Percentiles rank a stretch among this genome's conserved stretches.
These are phyloP conservation scores for Latrodectus hesperus DNA, from an alignment of 2,888 invertebrate genomes.

Conservation along the genomic window DNA sequence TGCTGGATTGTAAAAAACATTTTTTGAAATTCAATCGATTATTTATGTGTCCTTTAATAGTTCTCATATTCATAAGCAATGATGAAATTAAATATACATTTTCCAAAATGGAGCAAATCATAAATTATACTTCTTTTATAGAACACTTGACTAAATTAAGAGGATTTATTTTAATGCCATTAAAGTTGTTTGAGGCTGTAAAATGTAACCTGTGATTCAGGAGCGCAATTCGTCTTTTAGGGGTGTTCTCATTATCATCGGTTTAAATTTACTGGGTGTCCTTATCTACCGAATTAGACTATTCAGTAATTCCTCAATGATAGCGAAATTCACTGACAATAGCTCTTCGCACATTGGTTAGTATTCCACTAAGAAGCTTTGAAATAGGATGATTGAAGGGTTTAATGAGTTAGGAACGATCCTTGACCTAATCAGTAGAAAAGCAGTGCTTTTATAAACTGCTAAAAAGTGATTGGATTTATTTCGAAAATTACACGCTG, in stretches of 20 bases:
- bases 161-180: slow-evolving; percentile 45
- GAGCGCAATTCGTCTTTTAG: slow-evolving; percentile 47
- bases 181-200: slow-evolving; percentile 11
- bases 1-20: no score
- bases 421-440: no score
- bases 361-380: slow-evolving; percentile 38
- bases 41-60: no score
- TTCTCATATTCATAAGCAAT: no score
- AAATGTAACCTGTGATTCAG: slow-evolving; percentile 41
- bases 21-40: no score
- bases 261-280: slow-evolving; percentile 45
- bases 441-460: no score
- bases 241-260: slow-evolving; percentile 39
- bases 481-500: no score
- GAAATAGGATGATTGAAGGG: slow-evolving; percentile 54
- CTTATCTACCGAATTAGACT: slow-evolving; percentile 41
- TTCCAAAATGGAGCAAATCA: no score
- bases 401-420: slow-evolving; percentile 16
- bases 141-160: no score
- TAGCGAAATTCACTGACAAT: slow-evolving; percentile 25
- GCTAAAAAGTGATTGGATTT: no score
- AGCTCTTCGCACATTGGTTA: slow-evolving; percentile 30
- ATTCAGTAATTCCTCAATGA: slow-evolving; percentile 47
- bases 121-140: no score
- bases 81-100: no score